phyloP scores from a whole-genome alignment of 2,113 vertebrate genomes.

The Pholis gunnellus region DNA sequence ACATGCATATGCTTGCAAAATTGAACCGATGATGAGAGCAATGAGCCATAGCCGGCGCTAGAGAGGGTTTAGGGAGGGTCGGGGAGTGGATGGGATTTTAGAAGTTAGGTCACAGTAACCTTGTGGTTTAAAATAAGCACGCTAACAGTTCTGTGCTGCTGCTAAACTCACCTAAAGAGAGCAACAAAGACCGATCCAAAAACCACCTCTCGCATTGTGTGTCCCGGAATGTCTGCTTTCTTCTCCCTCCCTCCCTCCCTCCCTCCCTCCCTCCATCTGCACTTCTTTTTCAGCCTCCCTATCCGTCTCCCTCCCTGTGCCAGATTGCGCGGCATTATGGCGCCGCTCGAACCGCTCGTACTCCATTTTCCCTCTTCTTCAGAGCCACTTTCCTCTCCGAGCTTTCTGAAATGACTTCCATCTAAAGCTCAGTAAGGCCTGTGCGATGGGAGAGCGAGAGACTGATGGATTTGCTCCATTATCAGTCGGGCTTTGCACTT shows the following conservation, averaged over 20 bases:
- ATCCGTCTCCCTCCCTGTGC: not conserved
- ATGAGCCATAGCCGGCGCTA: conserved; percentile 49
- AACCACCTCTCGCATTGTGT: conserved; percentile 6
- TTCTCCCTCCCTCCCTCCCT: not conserved
- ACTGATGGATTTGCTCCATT: conserved; percentile 76
- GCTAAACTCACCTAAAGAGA: conserved; percentile 27
- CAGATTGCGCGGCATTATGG: conserved; percentile 53
- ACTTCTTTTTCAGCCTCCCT: not conserved
- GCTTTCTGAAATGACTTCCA: conserved; percentile 60
- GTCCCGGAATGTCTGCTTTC: conserved; percentile 22
- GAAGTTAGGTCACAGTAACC: conserved; percentile 66
- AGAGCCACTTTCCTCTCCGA: conserved; percentile 45
- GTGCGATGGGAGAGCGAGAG: conserved; percentile 43
- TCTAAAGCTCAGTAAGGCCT: conserved; percentile 37
- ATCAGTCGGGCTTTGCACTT: conserved; percentile 69
- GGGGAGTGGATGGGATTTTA: conserved; percentile 45
- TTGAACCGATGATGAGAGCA: conserved; percentile 56
- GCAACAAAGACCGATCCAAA: conserved; percentile 6
- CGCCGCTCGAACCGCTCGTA: conserved; percentile 23
- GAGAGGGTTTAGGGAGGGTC: conserved; percentile 40
- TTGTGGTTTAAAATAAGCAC: conserved; percentile 55
- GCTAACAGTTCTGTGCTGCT: conserved; percentile 29
- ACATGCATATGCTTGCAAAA: conserved; percentile 33
- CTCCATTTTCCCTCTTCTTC: conserved; percentile 47
- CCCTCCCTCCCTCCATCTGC: conserved; percentile 3